phyloP scores from a whole-genome alignment of 2,797 vertebrate genomes.

The Melanotaenia trifasciata region DNA sequence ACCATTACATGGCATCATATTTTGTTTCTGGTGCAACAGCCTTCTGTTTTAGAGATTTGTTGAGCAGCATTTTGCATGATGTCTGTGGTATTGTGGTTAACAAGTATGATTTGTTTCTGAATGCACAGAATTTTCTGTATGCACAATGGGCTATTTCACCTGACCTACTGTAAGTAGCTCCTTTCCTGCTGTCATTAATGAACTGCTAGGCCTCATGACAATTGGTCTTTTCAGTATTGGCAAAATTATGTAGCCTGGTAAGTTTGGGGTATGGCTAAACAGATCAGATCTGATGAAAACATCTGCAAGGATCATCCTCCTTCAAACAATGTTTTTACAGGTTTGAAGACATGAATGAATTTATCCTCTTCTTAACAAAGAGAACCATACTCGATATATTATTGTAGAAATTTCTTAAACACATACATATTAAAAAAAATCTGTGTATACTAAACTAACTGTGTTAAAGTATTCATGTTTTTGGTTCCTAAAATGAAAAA shows the following conservation, averaged over 20 bases:
- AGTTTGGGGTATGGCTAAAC: too few relatives aligned
- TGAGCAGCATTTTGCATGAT: slow-evolving; percentile 26
- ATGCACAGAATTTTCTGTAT: slow-evolving; percentile 18
- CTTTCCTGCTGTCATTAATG: slow-evolving; percentile 61
- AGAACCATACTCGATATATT: too few relatives aligned
- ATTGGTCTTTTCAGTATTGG: slow-evolving; percentile 12
- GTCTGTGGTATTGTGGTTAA: slow-evolving; percentile 42
- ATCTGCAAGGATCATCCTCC: not conserved
- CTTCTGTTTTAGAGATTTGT: slow-evolving; percentile 20
- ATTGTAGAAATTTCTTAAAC: too few relatives aligned
- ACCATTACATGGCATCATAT: slow-evolving; percentile 43
- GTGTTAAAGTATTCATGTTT: not conserved
- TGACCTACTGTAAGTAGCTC: slow-evolving; percentile 27
- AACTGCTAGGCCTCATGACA: slow-evolving; percentile 46
- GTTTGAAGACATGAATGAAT: too few relatives aligned
- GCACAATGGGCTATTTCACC: slow-evolving; percentile 17
- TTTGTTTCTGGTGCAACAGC: slow-evolving; percentile 34
- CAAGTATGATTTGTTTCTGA: slow-evolving; percentile 24
- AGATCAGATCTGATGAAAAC: not conserved
- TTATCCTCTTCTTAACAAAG: too few relatives aligned
- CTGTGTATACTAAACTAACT: too few relatives aligned
- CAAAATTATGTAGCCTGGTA: slow-evolving; percentile 1
- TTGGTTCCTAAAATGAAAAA: not conserved
- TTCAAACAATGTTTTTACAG: too few relatives aligned
- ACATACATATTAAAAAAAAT: too few relatives aligned